phyloP scores from a whole-genome alignment of 2,888 invertebrate genomes.

The Germaria angustata region DNA sequence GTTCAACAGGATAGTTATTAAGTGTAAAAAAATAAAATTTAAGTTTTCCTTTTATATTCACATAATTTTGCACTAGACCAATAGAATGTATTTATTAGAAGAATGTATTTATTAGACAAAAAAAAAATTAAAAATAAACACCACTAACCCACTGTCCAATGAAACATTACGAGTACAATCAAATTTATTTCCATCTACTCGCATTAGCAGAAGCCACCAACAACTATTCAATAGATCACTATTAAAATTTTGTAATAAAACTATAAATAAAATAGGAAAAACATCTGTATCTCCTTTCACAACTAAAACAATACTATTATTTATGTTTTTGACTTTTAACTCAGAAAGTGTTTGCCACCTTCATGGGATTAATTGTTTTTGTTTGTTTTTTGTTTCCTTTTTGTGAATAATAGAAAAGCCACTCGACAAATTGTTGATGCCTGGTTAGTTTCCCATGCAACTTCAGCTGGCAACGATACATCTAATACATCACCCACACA shows the following conservation, averaged over 20 bases:
- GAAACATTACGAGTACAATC: background rate
- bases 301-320: background rate
- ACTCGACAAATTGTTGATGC: constrained; percentile 95
- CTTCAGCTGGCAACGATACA: constrained; percentile 81
- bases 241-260: background rate
- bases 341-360: background rate
- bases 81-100: too few species aligned
- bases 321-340: constrained; percentile 1
- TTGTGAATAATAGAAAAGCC: constrained; percentile 85
- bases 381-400: constrained; percentile 40
- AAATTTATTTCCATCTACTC: background rate
- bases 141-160: background rate
- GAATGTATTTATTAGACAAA: too few species aligned
- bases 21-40: too few species aligned
- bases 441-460: constrained; percentile 94
- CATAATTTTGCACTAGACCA: too few species aligned
- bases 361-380: constrained; percentile 38
- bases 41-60: too few species aligned
- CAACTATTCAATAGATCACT: background rate
- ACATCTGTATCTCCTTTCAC: constrained; percentile 11
- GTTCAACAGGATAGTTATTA: too few species aligned
- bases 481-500: constrained; percentile 81
- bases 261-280: background rate
- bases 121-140: too few species aligned
- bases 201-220: background rate